Evolutionary conservation across 2,888 invertebrate genomes (phyloP).

Genomic region (Kuschelorhynchus macadamiae): DNA sequence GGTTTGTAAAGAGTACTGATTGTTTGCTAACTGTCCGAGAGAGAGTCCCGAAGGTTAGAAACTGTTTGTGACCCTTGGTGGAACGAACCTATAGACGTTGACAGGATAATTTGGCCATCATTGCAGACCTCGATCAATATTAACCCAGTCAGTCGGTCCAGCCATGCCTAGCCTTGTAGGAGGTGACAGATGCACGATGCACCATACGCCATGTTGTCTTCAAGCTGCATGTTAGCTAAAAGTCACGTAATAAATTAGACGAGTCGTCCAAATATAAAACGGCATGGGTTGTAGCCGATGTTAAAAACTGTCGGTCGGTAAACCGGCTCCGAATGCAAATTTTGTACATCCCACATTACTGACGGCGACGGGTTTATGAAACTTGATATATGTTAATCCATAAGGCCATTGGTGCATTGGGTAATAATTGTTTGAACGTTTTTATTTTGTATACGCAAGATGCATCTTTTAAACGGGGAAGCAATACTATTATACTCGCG

Average conservation of each 20-base stretch:
- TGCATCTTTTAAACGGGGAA: no score
- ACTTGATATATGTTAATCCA: conserved; percentile 7
- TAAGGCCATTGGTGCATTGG: conserved; percentile 15
- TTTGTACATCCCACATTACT: conserved; percentile 15
- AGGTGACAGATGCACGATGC: background rate
- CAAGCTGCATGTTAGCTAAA: conserved; percentile 2
- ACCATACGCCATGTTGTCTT: background rate
- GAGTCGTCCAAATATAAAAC: background rate
- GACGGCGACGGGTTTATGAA: conserved; percentile 13
- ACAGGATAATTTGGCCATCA: no score
- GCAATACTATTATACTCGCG: no score
- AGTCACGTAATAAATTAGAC: background rate
- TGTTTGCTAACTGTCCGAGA: no score
- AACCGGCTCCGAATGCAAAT: conserved; percentile 28
- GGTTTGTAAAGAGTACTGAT: no score
- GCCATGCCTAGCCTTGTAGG: background rate
- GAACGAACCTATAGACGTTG: no score
- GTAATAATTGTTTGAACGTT: background rate
- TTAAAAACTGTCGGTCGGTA: conserved; percentile 10
- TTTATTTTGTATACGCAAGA: no score
- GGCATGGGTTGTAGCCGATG: conserved; percentile 1
- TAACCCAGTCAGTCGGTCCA: conserved; percentile 1
- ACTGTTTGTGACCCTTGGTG: no score
- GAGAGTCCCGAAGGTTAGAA: no score
- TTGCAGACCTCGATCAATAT: background rate